A percentile compares a stretch with the other conserved stretches of the same genome.
phyloP scores from a whole-genome alignment of 2,797 vertebrate genomes.

The Columba guinea region DNA sequence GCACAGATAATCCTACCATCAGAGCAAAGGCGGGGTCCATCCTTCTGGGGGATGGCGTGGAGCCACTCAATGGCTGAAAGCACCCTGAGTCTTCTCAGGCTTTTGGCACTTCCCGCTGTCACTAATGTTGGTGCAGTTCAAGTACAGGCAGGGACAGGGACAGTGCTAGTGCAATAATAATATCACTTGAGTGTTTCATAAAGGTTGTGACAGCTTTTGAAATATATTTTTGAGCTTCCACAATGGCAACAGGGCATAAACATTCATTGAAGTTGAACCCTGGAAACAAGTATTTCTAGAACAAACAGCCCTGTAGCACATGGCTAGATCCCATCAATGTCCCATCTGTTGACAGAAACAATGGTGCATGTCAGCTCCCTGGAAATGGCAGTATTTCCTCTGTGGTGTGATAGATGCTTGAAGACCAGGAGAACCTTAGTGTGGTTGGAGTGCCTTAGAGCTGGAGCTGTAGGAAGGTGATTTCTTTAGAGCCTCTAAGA shows the following conservation, averaged over 20 bases:
- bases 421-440: not conserved
- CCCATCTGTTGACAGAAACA: not conserved
- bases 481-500: not conserved
- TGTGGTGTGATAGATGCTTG: not conserved
- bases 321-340: not conserved
- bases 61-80: not conserved
- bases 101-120: accelerated
- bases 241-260: not conserved
- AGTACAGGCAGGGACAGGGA: not conserved
- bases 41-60: not conserved
- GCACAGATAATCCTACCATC: not conserved
- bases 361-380: not conserved
- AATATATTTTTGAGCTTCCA: not conserved
- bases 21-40: not conserved
- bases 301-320: not conserved
- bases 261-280: not conserved
- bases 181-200: not conserved
- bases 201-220: constrained; percentile 23
- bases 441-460: not conserved
- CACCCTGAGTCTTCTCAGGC: not conserved
- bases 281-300: not conserved
- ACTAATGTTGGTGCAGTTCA: not conserved
- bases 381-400: not conserved
- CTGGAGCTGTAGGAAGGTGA: not conserved
- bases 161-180: not conserved